phyloP scores from a whole-genome alignment of 2,797 vertebrate species.

The Pagetopsis macropterus region DNA sequence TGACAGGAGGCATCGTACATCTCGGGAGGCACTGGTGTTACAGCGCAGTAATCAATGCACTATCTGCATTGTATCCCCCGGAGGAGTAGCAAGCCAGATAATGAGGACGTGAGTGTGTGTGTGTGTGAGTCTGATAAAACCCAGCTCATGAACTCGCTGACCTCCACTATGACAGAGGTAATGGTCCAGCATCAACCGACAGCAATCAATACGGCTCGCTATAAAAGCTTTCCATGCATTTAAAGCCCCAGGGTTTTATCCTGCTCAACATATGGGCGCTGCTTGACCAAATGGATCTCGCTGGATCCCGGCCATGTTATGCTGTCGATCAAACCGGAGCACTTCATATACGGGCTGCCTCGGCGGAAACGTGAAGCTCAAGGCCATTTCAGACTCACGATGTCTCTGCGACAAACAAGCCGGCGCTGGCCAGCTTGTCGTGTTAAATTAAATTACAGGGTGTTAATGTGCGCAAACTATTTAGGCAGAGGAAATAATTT shows the following conservation, averaged over 20 bases:
- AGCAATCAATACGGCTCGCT: constrained; percentile 60
- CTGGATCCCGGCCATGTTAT: constrained; percentile 34
- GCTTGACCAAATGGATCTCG: constrained; percentile 58
- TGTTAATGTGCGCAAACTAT: constrained; percentile 61
- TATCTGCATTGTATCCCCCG: constrained; percentile 4
- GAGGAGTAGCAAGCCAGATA: constrained; percentile 1
- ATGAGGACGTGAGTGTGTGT: not conserved
- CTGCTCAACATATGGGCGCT: constrained; percentile 51
- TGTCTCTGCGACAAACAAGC: constrained; percentile 19
- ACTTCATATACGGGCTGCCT: constrained; percentile 44
- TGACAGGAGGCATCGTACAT: not conserved
- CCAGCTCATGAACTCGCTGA: constrained; percentile 48
- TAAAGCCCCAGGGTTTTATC: constrained; percentile 40
- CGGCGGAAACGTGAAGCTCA: not conserved
- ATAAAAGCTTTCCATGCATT: constrained; percentile 59
- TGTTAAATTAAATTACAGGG: constrained; percentile 59
- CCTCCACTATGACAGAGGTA: constrained; percentile 29
- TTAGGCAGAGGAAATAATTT: constrained; percentile 53
- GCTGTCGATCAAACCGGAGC: constrained; percentile 59
- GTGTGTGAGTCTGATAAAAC: constrained; percentile 23
- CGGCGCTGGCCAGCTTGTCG: constrained; percentile 14
- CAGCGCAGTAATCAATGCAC: constrained; percentile 8
- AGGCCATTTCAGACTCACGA: constrained; percentile 21
- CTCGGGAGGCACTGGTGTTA: not conserved
- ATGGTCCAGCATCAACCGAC: constrained; percentile 48